phyloP scores from a whole-genome alignment of 2,797 vertebrate genomes.

The Varecia variegata region DNA sequence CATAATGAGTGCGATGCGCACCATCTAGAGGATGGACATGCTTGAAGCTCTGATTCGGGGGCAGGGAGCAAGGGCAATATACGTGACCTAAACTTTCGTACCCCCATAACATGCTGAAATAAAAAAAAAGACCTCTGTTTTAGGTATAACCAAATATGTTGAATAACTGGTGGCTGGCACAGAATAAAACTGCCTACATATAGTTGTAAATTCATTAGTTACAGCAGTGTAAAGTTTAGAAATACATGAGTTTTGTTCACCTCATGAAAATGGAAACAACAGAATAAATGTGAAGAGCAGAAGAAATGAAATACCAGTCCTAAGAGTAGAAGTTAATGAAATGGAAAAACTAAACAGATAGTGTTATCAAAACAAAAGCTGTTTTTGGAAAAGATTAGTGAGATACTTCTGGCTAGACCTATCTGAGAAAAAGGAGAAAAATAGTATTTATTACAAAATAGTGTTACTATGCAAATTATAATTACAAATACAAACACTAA shows the following conservation, averaged over 20 bases:
- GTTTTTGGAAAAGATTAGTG: neutral
- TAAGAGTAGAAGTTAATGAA: conserved; percentile 18
- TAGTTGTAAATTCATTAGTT: neutral
- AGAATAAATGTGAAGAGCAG: neutral
- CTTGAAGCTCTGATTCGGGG: too few relatives aligned
- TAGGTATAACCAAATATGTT: neutral
- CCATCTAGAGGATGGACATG: too few relatives aligned
- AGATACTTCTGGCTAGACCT: neutral
- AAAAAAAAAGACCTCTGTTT: neutral
- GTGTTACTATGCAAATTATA: neutral
- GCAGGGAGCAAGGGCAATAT: too few relatives aligned
- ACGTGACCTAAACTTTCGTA: too few relatives aligned
- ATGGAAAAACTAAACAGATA: neutral
- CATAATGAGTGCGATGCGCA: too few relatives aligned
- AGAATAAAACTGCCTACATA: neutral
- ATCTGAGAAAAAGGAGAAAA: neutral
- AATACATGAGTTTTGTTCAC: neutral
- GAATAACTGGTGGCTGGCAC: neutral
- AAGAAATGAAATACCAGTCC: neutral
- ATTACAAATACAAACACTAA: neutral
- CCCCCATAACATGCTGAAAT: too few relatives aligned
- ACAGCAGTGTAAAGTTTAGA: neutral
- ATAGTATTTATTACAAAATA: neutral
- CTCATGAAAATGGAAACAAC: conserved; percentile 24
- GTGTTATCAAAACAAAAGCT: neutral